A percentile compares a stretch with the other conserved stretches of the same genome.
Evolutionary conservation across 1,140 invertebrate genomes (phyloP).

Genomic region (Leptinotarsa lineolata): DNA sequence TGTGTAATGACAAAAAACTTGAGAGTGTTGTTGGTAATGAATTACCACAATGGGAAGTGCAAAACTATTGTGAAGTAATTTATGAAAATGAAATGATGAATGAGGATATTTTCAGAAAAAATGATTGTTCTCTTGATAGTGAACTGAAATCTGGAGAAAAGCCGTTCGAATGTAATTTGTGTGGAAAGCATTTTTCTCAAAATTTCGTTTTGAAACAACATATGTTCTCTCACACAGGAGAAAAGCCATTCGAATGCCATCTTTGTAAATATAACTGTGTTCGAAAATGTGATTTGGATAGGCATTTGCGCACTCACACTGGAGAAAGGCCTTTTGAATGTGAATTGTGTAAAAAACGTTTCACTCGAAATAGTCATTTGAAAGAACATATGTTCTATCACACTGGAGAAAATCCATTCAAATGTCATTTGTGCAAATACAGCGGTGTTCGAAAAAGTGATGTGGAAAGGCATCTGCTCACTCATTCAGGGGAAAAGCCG

Average conservation of each 20-base stretch:
- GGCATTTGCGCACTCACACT: not conserved
- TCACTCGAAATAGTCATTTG: not conserved
- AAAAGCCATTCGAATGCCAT: conserved; percentile 43
- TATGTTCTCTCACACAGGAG: not conserved
- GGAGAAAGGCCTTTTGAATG: conserved; percentile 8
- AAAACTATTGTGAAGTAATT: too few species aligned
- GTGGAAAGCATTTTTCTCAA: not conserved
- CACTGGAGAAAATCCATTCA: conserved; percentile 35
- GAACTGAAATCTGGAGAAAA: not conserved
- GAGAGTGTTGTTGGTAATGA: too few species aligned
- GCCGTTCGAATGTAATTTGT: conserved; percentile 13
- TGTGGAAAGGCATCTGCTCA: conserved; percentile 57
- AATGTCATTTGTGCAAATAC: conserved; percentile 39
- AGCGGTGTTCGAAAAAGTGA: conserved; percentile 49
- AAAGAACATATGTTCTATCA: not conserved
- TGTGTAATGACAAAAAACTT: too few species aligned
- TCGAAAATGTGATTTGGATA: not conserved
- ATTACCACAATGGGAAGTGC: too few species aligned
- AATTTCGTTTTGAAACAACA: not conserved
- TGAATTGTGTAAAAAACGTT: not conserved
- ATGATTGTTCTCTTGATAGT: too few species aligned
- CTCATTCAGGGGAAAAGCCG: conserved; percentile 61
- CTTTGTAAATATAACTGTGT: not conserved
- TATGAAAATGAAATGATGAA: too few species aligned
- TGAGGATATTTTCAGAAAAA: too few species aligned